These are phyloP conservation scores for Cariama cristata DNA, from an alignment of 2,113 vertebrate species.

Conservation along the genomic window DNA sequence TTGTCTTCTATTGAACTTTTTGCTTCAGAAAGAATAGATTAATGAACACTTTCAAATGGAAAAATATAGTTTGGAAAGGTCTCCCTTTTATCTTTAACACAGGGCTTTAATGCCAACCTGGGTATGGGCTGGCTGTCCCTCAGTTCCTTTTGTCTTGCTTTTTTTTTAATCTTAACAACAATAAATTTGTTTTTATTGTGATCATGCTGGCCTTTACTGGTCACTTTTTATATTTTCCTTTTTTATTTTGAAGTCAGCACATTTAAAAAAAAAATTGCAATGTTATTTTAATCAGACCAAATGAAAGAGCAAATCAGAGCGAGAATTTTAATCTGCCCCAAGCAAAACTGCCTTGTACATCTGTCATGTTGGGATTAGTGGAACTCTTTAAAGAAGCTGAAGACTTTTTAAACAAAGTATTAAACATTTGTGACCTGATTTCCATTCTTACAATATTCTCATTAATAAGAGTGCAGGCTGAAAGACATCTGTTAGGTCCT, in stretches of 20 bases:
- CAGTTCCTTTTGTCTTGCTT: not conserved
- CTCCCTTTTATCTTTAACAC: slow-evolving; percentile 22
- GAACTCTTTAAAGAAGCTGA: slow-evolving; percentile 68
- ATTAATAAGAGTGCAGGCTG: slow-evolving; percentile 46
- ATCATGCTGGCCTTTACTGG: not conserved
- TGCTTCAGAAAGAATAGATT: slow-evolving; percentile 68
- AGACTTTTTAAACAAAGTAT: slow-evolving; percentile 68
- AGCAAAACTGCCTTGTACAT: slow-evolving; percentile 69
- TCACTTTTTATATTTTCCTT: slow-evolving; percentile 1
- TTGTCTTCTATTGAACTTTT: slow-evolving; percentile 48
- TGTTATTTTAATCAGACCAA: slow-evolving; percentile 65
- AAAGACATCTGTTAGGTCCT: slow-evolving; percentile 65
- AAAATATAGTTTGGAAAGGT: slow-evolving; percentile 17
- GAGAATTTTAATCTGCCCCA: slow-evolving; percentile 62
- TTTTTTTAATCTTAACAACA: not conserved
- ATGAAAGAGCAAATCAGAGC: slow-evolving; percentile 59
- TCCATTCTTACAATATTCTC: slow-evolving; percentile 60
- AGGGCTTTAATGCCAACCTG: not conserved
- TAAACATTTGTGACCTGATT: slow-evolving; percentile 65
- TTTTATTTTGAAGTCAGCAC: slow-evolving; percentile 36
- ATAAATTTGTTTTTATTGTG: slow-evolving; percentile 21
- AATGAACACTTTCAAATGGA: slow-evolving; percentile 53
- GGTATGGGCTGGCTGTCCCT: not conserved
- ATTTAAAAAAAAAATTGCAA: not conserved
- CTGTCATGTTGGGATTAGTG: slow-evolving; percentile 73